Percentiles rank a stretch among this genome's conserved stretches.
phyloP scores from a whole-genome alignment of 2,888 invertebrate genomes.

The Cetonia aurata region DNA sequence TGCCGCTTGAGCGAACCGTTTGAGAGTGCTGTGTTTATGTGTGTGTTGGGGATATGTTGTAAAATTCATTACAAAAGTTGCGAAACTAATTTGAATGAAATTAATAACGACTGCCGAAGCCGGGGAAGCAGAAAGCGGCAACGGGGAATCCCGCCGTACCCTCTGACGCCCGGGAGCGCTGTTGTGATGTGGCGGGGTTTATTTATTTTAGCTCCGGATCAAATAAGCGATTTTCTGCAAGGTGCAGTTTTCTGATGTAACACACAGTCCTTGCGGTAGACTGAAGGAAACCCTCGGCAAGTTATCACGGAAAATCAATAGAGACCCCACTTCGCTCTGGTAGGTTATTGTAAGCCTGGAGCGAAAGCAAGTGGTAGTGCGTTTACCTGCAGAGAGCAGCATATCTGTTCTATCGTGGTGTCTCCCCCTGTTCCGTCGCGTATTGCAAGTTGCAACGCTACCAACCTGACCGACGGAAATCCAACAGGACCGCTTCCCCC shows the following conservation, averaged over 20 bases:
- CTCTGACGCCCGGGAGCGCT: too few species aligned
- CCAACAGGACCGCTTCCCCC: background rate
- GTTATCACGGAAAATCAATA: slow-evolving; percentile 54
- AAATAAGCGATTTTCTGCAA: slow-evolving; percentile 44
- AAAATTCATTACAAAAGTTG: slow-evolving; percentile 25
- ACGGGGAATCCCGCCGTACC: background rate
- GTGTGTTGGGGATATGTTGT: background rate
- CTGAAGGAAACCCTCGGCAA: slow-evolving; percentile 53
- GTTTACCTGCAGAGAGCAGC: slow-evolving; percentile 46
- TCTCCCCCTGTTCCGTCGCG: slow-evolving; percentile 5
- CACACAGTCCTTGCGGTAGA: slow-evolving; percentile 52
- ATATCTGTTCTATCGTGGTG: slow-evolving; percentile 37
- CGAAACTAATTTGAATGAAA: slow-evolving; percentile 33
- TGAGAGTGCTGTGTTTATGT: background rate
- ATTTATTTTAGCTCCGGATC: slow-evolving; percentile 20
- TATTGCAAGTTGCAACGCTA: slow-evolving; percentile 19
- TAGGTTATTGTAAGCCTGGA: slow-evolving; percentile 51
- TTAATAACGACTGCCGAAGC: slow-evolving; percentile 16
- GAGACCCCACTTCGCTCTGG: slow-evolving; percentile 50
- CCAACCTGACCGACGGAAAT: slow-evolving; percentile 37
- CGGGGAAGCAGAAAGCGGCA: background rate
- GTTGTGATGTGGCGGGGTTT: background rate
- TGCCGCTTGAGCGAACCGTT: background rate
- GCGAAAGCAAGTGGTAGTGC: slow-evolving; percentile 41
- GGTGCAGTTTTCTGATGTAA: slow-evolving; percentile 52